Evolutionary conservation across 2,113 vertebrate species (phyloP).

Genomic region (Scolopax mira): DNA sequence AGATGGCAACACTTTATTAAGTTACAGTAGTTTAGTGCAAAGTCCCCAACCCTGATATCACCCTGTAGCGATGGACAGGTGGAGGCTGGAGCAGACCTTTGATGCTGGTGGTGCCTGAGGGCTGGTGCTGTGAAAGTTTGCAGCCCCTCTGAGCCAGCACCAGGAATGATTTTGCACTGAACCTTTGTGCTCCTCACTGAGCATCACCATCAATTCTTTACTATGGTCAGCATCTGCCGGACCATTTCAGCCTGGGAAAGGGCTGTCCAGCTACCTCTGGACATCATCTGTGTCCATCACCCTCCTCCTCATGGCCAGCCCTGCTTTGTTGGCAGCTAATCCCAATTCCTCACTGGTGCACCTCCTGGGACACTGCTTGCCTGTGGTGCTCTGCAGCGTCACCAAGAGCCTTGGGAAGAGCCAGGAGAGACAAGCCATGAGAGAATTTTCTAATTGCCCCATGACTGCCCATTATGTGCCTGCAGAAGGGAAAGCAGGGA

Average conservation of each 20-base stretch:
- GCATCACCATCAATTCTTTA: neutral
- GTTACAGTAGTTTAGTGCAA: neutral
- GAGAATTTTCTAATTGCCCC: neutral
- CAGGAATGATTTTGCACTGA: neutral
- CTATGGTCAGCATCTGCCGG: neutral
- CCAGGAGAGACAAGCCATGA: neutral
- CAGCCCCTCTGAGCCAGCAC: neutral
- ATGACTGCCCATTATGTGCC: neutral
- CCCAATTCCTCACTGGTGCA: neutral
- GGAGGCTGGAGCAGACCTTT: fast-evolving
- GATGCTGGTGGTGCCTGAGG: neutral
- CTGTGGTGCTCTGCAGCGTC: neutral
- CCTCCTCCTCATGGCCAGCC: neutral
- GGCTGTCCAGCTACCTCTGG: neutral
- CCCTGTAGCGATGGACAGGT: no score
- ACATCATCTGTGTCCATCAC: neutral
- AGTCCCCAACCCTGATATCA: neutral
- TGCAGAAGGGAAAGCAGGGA: neutral
- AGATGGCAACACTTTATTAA: neutral
- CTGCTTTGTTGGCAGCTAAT: neutral
- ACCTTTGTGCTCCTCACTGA: neutral
- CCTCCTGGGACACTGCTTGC: neutral
- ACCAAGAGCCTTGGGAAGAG: neutral
- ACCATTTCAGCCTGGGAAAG: neutral
- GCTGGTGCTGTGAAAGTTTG: neutral